phyloP scores from a whole-genome alignment of 2,113 vertebrate species.

The Sapajus apella region DNA sequence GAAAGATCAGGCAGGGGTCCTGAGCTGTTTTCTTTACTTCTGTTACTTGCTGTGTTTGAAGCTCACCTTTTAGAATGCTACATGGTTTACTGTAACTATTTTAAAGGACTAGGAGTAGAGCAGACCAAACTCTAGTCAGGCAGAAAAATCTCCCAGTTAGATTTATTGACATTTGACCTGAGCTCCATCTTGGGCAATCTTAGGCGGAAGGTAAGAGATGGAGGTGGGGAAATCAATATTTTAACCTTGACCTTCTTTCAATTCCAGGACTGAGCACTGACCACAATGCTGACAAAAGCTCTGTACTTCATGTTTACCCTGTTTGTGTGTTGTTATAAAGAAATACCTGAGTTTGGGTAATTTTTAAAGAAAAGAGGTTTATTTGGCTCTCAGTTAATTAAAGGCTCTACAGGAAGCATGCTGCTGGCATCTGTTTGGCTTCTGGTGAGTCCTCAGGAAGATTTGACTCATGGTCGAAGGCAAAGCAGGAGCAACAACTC shows the following conservation, averaged over 20 bases:
- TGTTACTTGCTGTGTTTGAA: background rate
- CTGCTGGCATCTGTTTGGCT: too few species aligned
- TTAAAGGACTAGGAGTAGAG: background rate
- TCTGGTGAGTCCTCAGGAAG: too few species aligned
- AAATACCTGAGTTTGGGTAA: too few species aligned
- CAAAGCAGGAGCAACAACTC: too few species aligned
- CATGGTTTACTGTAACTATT: background rate
- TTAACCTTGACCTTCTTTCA: background rate
- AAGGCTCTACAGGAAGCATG: too few species aligned
- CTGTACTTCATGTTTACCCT: background rate
- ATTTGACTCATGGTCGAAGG: too few species aligned
- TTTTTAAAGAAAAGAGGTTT: too few species aligned
- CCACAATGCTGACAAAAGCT: background rate
- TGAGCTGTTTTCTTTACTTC: background rate
- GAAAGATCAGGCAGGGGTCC: background rate
- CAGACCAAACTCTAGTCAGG: background rate
- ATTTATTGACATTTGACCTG: background rate
- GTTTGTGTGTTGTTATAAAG: too few species aligned
- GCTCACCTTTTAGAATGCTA: background rate
- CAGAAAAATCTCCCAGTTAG: background rate
- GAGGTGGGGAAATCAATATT: background rate
- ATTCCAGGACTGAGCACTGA: background rate
- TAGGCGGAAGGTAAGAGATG: background rate
- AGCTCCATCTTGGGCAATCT: background rate
- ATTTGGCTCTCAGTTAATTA: too few species aligned